Percentiles rank a stretch among this genome's conserved stretches.
Evolutionary conservation across 2,888 invertebrate genomes (phyloP).

Genomic region (Chalcis sispes): DNA sequence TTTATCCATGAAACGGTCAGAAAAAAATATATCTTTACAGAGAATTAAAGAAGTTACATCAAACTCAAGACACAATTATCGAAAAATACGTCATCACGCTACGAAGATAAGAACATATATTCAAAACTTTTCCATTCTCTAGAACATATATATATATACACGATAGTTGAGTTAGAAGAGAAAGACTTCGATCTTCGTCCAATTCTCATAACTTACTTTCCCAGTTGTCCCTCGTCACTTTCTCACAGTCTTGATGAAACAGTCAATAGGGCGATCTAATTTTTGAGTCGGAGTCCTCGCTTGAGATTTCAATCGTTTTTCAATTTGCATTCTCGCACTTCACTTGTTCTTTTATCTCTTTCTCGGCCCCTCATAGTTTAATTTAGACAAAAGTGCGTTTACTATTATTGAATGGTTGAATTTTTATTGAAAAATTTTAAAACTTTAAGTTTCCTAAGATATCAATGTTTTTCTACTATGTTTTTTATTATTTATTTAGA

Average conservation of each 20-base stretch:
- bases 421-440: background rate
- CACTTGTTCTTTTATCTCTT: background rate
- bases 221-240: background rate
- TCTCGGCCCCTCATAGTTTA: too few species aligned
- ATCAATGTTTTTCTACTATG: too few species aligned
- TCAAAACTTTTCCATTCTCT: too few species aligned
- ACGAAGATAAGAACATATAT: too few species aligned
- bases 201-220: slow-evolving; percentile 32
- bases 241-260: background rate
- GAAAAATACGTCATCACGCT: slow-evolving; percentile 3
- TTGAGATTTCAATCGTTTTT: slow-evolving; percentile 40
- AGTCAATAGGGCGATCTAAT: slow-evolving; percentile 43
- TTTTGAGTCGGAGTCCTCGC: slow-evolving; percentile 30
- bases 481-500: too few species aligned
- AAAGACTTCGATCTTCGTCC: slow-evolving; percentile 13
- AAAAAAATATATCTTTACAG: too few species aligned
- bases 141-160: too few species aligned
- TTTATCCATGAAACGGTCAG: too few species aligned
- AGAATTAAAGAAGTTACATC: background rate
- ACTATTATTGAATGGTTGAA: background rate
- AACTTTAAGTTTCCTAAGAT: too few species aligned
- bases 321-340: slow-evolving; percentile 32
- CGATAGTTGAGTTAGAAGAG: background rate
- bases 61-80: slow-evolving; percentile 25
- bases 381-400: background rate